Conservation (phyloP, 1,140 invertebrate species). For the Lepidurus couesii region DNA sequence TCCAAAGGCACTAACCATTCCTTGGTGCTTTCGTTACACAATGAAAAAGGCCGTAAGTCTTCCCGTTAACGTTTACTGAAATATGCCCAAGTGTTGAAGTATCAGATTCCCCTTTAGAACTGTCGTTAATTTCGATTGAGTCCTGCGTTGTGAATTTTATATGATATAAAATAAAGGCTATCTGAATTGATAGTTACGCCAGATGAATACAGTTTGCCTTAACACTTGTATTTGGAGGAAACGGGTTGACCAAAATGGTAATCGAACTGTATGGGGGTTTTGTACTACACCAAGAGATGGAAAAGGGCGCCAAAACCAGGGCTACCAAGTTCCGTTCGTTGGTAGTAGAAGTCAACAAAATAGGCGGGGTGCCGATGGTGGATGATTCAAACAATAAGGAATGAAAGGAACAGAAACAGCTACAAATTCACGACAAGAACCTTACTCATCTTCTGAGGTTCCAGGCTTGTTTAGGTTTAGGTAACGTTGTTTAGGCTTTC, state of each 20-base stretch:
- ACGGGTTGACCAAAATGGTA: neutral
- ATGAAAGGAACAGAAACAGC: neutral
- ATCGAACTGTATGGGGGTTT: neutral
- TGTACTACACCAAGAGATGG: neutral
- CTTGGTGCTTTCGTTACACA: too few relatives aligned
- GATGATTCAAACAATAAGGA: neutral
- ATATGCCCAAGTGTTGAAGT: too few relatives aligned
- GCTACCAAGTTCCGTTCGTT: slow-evolving; percentile 4
- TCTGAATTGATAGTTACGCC: neutral
- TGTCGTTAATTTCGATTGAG: too few relatives aligned
- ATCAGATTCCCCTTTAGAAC: too few relatives aligned
- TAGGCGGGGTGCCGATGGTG: neutral
- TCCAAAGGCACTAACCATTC: too few relatives aligned
- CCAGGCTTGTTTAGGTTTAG: too few relatives aligned
- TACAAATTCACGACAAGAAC: neutral
- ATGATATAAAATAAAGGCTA: neutral
- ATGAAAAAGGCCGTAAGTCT: too few relatives aligned
- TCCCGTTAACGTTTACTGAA: too few relatives aligned
- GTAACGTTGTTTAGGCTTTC: too few relatives aligned
- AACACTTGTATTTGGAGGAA: neutral
- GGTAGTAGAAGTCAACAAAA: neutral
- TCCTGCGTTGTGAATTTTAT: neutral
- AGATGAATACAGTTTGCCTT: neutral
- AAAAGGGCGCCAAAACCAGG: neutral
- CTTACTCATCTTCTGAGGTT: too few relatives aligned